A percentile compares a stretch with the other conserved stretches of the same genome.
phyloP scores from a whole-genome alignment of 37 sponge, comb jelly and placozoan genomes.

The Diacarnus erythraeanus region DNA sequence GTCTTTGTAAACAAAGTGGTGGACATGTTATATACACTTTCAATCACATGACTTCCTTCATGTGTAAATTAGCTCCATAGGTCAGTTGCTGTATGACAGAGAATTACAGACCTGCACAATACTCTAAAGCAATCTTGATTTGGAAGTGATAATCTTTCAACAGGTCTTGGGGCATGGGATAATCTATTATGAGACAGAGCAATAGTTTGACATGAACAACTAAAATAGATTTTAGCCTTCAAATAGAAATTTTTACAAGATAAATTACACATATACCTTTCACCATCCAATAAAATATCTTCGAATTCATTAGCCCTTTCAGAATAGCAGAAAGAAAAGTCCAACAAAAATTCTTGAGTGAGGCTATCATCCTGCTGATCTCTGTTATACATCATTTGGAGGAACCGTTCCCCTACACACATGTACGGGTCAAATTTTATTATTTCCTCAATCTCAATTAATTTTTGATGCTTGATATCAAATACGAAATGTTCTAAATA shows the following conservation, averaged over 20 bases:
- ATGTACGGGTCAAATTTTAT: slow-evolving; percentile 48
- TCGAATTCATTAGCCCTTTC: background rate
- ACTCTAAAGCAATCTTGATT: too few relatives aligned
- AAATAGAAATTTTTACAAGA: too few relatives aligned
- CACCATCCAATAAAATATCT: background rate
- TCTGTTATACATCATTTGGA: background rate
- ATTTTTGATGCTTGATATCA: background rate
- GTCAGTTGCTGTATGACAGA: too few relatives aligned
- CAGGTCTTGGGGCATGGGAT: too few relatives aligned
- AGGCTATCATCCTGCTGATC: background rate
- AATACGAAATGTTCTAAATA: background rate
- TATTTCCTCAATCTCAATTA: background rate
- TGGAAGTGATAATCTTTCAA: too few relatives aligned
- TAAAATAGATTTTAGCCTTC: too few relatives aligned
- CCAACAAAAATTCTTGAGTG: slow-evolving; percentile 19
- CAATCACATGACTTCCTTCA: too few relatives aligned
- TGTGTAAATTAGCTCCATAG: too few relatives aligned
- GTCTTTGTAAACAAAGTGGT: background rate
- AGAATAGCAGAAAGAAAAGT: background rate
- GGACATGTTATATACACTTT: background rate
- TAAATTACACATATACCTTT: background rate
- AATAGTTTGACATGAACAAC: too few relatives aligned
- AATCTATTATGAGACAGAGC: too few relatives aligned
- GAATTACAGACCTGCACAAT: too few relatives aligned
- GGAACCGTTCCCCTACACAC: slow-evolving; percentile 1